Evolutionary conservation across 2,888 invertebrate genomes (phyloP), one percentile per base, ranked within the genome.

Genomic region (Pelosia muscerda): DNA sequence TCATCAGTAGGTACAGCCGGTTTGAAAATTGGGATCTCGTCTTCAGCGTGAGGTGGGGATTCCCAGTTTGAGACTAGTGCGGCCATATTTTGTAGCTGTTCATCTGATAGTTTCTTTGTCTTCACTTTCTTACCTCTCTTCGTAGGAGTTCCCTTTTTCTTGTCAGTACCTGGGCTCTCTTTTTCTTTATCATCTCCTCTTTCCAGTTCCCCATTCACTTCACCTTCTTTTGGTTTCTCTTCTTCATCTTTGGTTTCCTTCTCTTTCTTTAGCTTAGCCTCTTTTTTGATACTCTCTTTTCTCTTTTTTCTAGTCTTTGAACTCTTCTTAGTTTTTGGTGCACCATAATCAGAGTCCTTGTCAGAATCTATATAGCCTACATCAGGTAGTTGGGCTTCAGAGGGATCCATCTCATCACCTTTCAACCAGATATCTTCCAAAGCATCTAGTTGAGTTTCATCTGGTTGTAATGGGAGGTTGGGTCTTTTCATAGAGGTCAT

Each of bases 351-450:
- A 0, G 94, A 95, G 76, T 95, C 95, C 67, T 87, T 91, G 49
- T 94, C 95, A 0, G 94, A 94, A 67, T 95, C 95, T 19, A 94
- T 93, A 69, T 95, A 94, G 0, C 95, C 95, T 42, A 94, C 92
- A 82, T 95, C 95, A 1, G 93, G 95, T 26, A 88, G 73, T 54
- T 90, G 91, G 0, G 95, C 94, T 75, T 95, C 95, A 0, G 95
- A 95, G 1, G 95, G 95, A 5, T 95, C 97, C 92, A 97, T 97
- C 92, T 97, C 97, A 60, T 97, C 97, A 42, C 97, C 97, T 91
- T 97, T 97, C 15, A 97, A 84, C 97, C 97, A 97, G 77, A 97
- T 97, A 82, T 97, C 97, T 90, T 97, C 97, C 5, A 97, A 90
- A 8, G 96, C 97, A 87, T 97, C 97, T 42, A 97, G 85, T 74